A percentile compares a stretch with the other conserved stretches of the same genome.
phyloP scores from a whole-genome alignment of 2,888 invertebrate genomes.

The Chrysodeixis includens region DNA sequence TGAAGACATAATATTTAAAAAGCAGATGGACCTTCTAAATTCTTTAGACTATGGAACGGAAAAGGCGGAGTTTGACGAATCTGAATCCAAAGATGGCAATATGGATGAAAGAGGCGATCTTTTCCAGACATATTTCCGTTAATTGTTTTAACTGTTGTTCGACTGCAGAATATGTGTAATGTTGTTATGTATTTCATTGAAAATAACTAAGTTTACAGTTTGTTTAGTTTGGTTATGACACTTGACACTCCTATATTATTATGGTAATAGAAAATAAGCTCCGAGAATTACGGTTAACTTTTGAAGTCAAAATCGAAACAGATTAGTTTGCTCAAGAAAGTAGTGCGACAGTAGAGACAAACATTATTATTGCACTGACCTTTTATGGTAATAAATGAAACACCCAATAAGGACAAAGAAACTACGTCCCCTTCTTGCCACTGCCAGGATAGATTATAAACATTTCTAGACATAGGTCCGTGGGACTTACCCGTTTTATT shows the following conservation, averaged over 20 bases:
- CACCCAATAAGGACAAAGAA: too few relatives aligned
- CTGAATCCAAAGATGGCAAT: slow-evolving; percentile 65
- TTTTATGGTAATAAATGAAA: too few relatives aligned
- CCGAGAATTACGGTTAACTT: neutral
- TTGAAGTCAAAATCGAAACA: neutral
- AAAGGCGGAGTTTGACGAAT: slow-evolving; percentile 62
- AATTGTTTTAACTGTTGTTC: slow-evolving; percentile 28
- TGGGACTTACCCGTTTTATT: too few relatives aligned
- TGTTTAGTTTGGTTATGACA: neutral
- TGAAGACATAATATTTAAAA: slow-evolving; percentile 67
- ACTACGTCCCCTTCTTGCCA: too few relatives aligned
- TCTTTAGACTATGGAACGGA: slow-evolving; percentile 77
- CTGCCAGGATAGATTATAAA: too few relatives aligned
- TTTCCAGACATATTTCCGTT: slow-evolving; percentile 65
- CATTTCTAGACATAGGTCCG: too few relatives aligned
- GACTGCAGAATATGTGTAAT: slow-evolving; percentile 25
- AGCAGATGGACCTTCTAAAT: slow-evolving; percentile 73
- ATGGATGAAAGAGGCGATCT: slow-evolving; percentile 58
- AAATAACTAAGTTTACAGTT: neutral
- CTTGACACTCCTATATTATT: neutral
- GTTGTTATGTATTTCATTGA: slow-evolving; percentile 6
- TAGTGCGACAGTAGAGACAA: too few relatives aligned
- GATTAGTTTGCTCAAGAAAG: too few relatives aligned
- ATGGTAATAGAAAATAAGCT: neutral
- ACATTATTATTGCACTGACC: too few relatives aligned